Evolutionary conservation across 2,797 vertebrate genomes (phyloP), one percentile per base, ranked within the genome.

Genomic region (Helicolenus hilgendorfi): DNA sequence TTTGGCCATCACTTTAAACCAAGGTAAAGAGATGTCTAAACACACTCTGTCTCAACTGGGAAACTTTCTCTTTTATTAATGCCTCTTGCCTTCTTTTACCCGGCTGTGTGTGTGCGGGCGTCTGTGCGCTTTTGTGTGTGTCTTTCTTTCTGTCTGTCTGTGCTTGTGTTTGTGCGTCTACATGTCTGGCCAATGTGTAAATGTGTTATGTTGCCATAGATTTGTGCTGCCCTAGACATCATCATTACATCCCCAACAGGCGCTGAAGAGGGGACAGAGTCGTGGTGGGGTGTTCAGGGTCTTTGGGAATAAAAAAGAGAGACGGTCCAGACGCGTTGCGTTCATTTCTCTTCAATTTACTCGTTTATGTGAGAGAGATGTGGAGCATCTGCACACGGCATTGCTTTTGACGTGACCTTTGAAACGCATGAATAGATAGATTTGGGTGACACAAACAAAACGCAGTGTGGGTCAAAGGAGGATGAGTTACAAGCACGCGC

Each of bases 1-100:
- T 97, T 96, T 97, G 93, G 94, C 95, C 71, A 86, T 97, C 96
- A 93, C 96, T 96, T 91, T 97, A 58, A 94, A 94, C 93, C 94
- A 92, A 97, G 97, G 97, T 98, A 89, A 95, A 95, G 95, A 80
- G 59, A 72, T 69, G 70, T 75, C 49, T 8, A 22, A 72, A 76
- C 64, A 60, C 55, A 7, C 68, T 9, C 55, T 0, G 36, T 0
- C 13, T 26, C 33, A 67, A 4, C 70, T 18, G 69, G 6, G 31
- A 93, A 94, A 95, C 62, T 94, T 92, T 85, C 22, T 26, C 10
- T 7, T 49, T 24, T 41, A 27, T 55, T 10, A 33, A 49, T 31
- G 14, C 41, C 13, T 15, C 38, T 22, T 24, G 27, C 11, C 27
- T 15, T 26, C 14, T 41, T 58, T 45, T 14, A 13, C 14, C 35